Evolutionary conservation across 2,113 vertebrate species (phyloP).

Genomic region (Saccopteryx leptura): DNA sequence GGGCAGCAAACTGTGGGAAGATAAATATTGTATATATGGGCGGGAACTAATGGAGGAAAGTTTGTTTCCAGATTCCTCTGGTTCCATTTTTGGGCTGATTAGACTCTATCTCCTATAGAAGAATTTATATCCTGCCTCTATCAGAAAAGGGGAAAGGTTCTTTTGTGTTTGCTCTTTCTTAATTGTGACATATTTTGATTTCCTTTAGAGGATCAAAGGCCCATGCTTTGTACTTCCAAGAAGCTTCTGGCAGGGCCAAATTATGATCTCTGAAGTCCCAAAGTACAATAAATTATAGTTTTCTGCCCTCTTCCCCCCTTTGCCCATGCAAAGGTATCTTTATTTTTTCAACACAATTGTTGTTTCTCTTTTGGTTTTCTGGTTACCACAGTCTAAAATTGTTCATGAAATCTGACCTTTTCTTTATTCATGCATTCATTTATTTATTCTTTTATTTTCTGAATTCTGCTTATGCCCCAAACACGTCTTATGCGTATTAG

Average conservation of each 20-base stretch:
- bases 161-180: neutral
- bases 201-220: neutral
- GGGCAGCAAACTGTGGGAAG: neutral
- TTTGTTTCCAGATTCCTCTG: neutral
- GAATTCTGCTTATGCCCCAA: neutral
- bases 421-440: neutral
- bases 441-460: neutral
- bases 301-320: neutral
- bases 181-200: neutral
- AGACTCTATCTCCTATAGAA: neutral
- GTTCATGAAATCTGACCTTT: neutral
- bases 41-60: accelerated
- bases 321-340: neutral
- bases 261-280: neutral
- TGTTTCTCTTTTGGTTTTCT: neutral
- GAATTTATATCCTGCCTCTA: neutral
- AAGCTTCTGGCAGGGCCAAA: neutral
- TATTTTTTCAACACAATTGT: neutral
- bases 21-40: no score
- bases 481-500: neutral
- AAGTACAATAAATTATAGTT: neutral
- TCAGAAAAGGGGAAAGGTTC: neutral
- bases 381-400: neutral
- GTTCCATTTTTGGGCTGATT: neutral
- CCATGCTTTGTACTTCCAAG: neutral